Evolutionary conservation across 2,113 vertebrate genomes (phyloP).

Genomic region (Dromiciops gliroides): DNA sequence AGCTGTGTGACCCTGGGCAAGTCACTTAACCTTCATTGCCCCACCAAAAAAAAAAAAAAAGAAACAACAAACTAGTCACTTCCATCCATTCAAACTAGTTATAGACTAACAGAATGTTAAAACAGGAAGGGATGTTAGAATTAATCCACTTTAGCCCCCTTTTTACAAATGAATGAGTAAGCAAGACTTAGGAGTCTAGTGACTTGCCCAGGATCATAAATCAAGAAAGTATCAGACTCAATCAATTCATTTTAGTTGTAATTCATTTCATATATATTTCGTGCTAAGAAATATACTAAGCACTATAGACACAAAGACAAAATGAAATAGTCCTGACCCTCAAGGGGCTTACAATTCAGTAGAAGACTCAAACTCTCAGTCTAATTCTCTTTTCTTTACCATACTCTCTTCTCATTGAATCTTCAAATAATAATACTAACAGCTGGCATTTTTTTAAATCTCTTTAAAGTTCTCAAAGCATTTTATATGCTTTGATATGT

Average conservation of each 20-base stretch:
- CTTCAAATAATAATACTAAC: background rate
- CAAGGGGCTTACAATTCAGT: background rate
- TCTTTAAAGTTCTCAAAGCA: background rate
- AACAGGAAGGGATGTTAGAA: background rate
- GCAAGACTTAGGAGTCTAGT: background rate
- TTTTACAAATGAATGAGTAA: background rate
- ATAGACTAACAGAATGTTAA: background rate
- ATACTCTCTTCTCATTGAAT: background rate
- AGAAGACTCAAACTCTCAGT: background rate
- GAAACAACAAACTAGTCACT: too few relatives aligned
- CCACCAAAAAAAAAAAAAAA: too few relatives aligned
- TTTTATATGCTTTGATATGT: background rate
- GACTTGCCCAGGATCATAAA: background rate
- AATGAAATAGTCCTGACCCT: background rate
- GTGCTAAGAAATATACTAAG: background rate
- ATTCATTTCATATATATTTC: background rate
- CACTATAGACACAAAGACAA: background rate
- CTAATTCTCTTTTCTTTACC: background rate
- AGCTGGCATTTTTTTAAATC: background rate
- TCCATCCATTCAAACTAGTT: slow-evolving; percentile 9
- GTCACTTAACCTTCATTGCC: too few relatives aligned
- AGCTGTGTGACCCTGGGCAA: too few relatives aligned
- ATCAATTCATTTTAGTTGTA: background rate
- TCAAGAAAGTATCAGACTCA: background rate
- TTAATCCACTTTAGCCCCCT: background rate